phyloP scores from a whole-genome alignment of 2,797 vertebrate species.

The Morelia viridis region DNA sequence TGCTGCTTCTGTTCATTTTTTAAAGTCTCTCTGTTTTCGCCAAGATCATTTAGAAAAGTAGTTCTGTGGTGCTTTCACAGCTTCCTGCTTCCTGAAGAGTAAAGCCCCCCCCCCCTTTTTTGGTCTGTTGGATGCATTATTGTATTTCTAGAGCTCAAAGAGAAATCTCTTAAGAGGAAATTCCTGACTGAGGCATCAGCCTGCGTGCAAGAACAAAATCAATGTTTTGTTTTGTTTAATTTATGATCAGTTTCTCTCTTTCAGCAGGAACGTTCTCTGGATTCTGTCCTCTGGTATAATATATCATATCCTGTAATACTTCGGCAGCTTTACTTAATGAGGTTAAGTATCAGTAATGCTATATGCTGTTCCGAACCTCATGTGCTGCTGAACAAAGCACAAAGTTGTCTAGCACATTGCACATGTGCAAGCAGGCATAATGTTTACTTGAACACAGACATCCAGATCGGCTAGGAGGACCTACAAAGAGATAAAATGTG shows the following conservation, averaged over 20 bases:
- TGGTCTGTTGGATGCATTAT: background rate
- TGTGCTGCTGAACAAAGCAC: background rate
- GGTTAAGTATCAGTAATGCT: background rate
- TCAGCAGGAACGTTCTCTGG: background rate
- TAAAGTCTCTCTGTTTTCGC: background rate
- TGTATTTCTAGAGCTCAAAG: background rate
- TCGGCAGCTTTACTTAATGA: background rate
- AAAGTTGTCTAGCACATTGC: background rate
- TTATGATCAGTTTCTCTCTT: background rate
- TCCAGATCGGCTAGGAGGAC: background rate
- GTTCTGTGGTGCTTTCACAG: background rate
- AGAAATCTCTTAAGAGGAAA: slow-evolving; percentile 21
- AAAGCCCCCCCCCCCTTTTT: background rate
- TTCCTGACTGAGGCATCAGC: background rate
- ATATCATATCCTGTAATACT: background rate
- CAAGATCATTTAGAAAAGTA: background rate
- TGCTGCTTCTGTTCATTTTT: background rate
- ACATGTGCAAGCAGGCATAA: background rate
- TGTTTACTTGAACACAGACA: background rate
- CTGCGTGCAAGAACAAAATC: background rate
- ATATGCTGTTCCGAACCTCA: background rate
- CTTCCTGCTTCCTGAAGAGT: background rate
- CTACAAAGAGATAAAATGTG: background rate
- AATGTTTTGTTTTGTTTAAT: background rate
- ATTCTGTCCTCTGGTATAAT: background rate